These are phyloP conservation scores for Percopsis omiscomaycus DNA, from an alignment of 2,797 vertebrate species.

Conservation along the genomic window DNA sequence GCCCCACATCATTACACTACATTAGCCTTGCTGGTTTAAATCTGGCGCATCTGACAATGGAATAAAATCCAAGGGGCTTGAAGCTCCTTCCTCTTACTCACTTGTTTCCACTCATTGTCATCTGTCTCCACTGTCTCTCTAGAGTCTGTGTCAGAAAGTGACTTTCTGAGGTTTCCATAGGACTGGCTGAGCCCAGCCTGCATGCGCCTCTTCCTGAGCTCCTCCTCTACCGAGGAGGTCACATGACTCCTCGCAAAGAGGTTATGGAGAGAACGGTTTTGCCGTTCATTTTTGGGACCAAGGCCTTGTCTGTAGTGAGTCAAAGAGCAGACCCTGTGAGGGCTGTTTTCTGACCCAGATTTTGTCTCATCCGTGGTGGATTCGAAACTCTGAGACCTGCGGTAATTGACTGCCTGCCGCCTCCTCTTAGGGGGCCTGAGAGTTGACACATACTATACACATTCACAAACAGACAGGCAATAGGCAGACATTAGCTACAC, in stretches of 20 bases:
- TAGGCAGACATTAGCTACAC: not conserved
- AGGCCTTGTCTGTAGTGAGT: conserved; percentile 32
- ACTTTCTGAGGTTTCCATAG: conserved; percentile 35
- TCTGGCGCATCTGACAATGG: not conserved
- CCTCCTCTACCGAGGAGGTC: conserved; percentile 75
- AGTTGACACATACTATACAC: conserved; percentile 82
- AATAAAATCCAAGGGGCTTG: not conserved
- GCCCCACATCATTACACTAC: not conserved
- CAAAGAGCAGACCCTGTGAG: conserved; percentile 62
- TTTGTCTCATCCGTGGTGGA: conserved; percentile 6
- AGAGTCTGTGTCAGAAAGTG: conserved; percentile 45
- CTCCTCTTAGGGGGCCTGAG: conserved; percentile 75
- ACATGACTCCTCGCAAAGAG: conserved; percentile 42
- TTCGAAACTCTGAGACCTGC: conserved; percentile 3
- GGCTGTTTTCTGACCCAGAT: conserved; percentile 15
- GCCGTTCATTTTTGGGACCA: conserved; percentile 28
- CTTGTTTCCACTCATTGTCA: conserved; percentile 76
- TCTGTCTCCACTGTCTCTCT: conserved; percentile 50
- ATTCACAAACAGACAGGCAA: conserved; percentile 14
- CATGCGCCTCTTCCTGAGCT: conserved; percentile 74
- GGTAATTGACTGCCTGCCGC: not conserved
- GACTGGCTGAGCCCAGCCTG: conserved; percentile 70
- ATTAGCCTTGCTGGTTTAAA: not conserved
- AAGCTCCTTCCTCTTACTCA: conserved; percentile 18
- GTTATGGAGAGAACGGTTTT: conserved; percentile 59